Base-by-base conservation (phyloP, 2,113 vertebrate species). In the Aepyceros melampus region DNA sequence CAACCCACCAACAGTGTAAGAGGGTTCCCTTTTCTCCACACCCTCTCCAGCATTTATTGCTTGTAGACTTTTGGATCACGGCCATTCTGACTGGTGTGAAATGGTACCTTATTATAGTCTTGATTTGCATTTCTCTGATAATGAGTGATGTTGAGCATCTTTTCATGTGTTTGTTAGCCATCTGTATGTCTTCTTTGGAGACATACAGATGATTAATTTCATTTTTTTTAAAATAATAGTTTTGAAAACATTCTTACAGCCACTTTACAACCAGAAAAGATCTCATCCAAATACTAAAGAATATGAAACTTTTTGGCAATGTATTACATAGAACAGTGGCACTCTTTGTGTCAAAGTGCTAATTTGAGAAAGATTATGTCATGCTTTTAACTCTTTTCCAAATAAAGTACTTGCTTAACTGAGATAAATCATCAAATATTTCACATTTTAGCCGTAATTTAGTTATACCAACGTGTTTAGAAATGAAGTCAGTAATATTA, bases 321-420 rank as follows among this genome's bases (percentile, higher is more conserved):
- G 31, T 49, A 29, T 40, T 55, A 2, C 55, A 33, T 14, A 45
- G 56, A 83, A 91, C 31, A 53, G 49, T 49, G n/a, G 21, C 17
- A 31, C 55, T 96, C 53, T 96, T 79, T 93, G 43, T 95, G 53
- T 31, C 74, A 62, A 81, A 88, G 15, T 71, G 60, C 58, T 89
- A 60, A 71, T 40, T 87, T 89, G 53, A 71, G 88, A 51, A 60
- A 27, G 19, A 88, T 62, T 62, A 49, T 92, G n/a, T 96, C 94
- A 96, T 97, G 83, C 29, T 90, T 76, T 79, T 53, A 56, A 71
- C 81, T 49, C 16, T 83, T 96, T 97, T 87, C 67, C 87, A 97
- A 94, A 84, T 85, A 49, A 92, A 95, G 45, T 36, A 13, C 51
- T 74, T 51, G 19, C 64, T 95, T 17, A 74, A 27, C 67, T 87